A percentile compares a stretch with the other conserved stretches of the same genome.
Evolutionary conservation across 1,140 invertebrate species (phyloP).

Genomic region (Bombus confusus): DNA sequence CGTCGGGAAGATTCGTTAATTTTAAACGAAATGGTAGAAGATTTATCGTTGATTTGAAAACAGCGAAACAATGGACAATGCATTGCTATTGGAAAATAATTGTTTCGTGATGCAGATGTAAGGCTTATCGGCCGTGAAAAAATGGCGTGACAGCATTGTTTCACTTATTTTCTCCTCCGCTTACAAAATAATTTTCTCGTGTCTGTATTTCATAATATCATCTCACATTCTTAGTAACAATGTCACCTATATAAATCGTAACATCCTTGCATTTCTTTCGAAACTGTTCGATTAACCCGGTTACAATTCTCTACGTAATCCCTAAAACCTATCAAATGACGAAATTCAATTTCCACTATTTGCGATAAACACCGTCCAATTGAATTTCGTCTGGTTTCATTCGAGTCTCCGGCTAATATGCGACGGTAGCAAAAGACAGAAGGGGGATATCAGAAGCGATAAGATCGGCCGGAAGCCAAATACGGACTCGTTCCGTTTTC

Average conservation of each 20-base stretch:
- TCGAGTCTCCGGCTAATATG: neutral
- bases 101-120: neutral
- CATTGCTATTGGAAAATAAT: neutral
- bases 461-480: slow-evolving; percentile 3
- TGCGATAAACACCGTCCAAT: slow-evolving; percentile 2
- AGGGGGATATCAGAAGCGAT: neutral
- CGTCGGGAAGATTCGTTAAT: neutral
- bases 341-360: neutral
- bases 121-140: neutral
- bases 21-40: neutral
- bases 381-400: neutral
- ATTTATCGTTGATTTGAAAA: neutral
- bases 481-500: slow-evolving; percentile 1
- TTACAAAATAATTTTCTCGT: no score
- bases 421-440: neutral
- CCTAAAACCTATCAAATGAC: neutral
- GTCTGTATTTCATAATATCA: no score
- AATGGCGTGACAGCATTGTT: no score
- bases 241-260: no score
- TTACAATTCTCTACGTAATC: neutral
- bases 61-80: neutral
- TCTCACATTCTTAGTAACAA: no score
- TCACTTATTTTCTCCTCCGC: no score
- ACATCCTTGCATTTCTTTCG: no score
- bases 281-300: no score